Conservation (phyloP, 2,113 vertebrate genomes). For the Cercopithecus mona region DNA sequence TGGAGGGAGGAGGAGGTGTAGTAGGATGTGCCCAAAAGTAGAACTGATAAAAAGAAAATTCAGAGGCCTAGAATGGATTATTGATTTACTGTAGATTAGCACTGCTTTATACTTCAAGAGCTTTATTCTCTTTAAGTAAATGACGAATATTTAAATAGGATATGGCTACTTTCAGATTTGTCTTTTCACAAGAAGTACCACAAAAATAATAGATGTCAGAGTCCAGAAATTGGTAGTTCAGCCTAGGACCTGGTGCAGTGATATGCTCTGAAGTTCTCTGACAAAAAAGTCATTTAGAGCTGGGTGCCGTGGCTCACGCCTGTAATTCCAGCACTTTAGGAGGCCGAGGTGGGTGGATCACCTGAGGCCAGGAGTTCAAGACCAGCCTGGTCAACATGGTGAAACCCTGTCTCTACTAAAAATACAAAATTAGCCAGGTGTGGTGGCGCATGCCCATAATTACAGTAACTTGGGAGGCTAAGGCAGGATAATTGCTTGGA, state of each 20-base stretch:
- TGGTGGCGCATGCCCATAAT: neutral
- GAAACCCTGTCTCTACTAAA: neutral
- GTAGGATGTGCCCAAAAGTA: neutral
- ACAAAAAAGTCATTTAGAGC: neutral
- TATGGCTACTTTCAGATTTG: neutral
- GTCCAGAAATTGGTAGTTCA: neutral
- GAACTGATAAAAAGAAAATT: neutral
- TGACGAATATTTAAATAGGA: neutral
- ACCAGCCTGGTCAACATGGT: neutral
- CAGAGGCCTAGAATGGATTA: neutral
- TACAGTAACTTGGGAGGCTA: neutral
- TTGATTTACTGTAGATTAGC: neutral
- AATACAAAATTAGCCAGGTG: neutral
- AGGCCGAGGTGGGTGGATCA: neutral
- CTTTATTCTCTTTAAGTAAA: slow-evolving; percentile 32
- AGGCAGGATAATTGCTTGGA: neutral
- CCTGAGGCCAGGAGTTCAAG: neutral
- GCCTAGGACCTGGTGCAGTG: neutral
- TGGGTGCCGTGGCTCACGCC: neutral
- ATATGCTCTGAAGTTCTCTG: neutral
- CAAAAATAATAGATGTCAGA: neutral
- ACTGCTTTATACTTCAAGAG: neutral
- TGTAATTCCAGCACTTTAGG: neutral
- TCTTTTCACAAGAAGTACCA: slow-evolving; percentile 20
- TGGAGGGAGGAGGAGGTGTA: neutral